phyloP scores from a whole-genome alignment of 1,140 invertebrate genomes.

The Uloborus diversus region DNA sequence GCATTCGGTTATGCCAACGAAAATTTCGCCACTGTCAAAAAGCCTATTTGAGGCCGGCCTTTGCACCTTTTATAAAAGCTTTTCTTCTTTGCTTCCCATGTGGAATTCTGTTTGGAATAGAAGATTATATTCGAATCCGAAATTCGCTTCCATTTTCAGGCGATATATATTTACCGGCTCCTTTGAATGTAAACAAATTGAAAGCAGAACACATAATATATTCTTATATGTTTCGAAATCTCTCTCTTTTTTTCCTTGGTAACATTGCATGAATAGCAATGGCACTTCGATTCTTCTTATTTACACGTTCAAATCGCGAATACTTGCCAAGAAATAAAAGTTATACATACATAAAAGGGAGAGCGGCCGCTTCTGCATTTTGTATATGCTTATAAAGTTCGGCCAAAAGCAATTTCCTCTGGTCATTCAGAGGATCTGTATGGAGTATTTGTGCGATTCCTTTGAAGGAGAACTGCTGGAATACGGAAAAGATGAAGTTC shows the following conservation, averaged over 20 bases:
- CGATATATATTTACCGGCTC: slow-evolving; percentile 42
- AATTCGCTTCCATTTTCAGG: slow-evolving; percentile 19
- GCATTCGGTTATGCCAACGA: slow-evolving; percentile 19
- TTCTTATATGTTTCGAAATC: slow-evolving; percentile 52
- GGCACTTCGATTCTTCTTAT: slow-evolving; percentile 49
- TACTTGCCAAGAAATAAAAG: slow-evolving; percentile 2
- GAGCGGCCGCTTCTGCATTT: background rate
- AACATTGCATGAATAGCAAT: slow-evolving; percentile 45
- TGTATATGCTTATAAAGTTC: slow-evolving; percentile 38
- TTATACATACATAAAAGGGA: slow-evolving; percentile 4
- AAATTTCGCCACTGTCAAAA: slow-evolving; percentile 4
- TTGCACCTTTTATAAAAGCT: slow-evolving; percentile 16
- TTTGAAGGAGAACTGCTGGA: slow-evolving; percentile 18
- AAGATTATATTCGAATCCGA: slow-evolving; percentile 50
- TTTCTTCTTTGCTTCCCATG: slow-evolving; percentile 1
- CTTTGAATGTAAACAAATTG: slow-evolving; percentile 54
- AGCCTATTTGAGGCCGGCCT: too few species aligned
- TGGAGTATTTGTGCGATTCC: too few species aligned
- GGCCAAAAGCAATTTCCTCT: slow-evolving; percentile 43
- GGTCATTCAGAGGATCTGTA: slow-evolving; percentile 31
- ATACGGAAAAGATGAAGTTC: too few species aligned
- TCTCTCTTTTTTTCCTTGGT: background rate
- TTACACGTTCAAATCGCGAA: slow-evolving; percentile 39
- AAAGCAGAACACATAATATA: slow-evolving; percentile 49
- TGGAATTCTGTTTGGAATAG: slow-evolving; percentile 35